phyloP scores from a whole-genome alignment of 2,113 vertebrate species.

The Heterochromis multidens region DNA sequence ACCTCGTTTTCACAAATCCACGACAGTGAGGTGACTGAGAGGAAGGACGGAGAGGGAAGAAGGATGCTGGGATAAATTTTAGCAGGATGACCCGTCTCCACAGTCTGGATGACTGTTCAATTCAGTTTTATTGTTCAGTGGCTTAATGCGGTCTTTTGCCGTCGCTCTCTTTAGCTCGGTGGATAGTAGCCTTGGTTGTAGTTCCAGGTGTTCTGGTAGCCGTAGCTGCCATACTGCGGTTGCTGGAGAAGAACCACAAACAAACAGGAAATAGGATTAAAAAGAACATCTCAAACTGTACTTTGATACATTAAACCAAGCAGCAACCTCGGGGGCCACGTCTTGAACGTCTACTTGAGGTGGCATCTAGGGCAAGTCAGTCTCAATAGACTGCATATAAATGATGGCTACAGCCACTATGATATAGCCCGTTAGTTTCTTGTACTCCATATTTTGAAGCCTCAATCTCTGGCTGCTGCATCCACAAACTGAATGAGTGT shows the following conservation, averaged over 20 bases:
- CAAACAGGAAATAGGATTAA: not conserved
- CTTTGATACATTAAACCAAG: not conserved
- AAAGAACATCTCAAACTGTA: not conserved
- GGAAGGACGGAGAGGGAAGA: constrained; percentile 20
- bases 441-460: fast-evolving
- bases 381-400: not conserved
- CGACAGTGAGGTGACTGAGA: constrained; percentile 11
- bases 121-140: constrained; percentile 33
- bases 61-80: constrained; percentile 10
- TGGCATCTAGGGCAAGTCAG: not conserved
- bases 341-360: not conserved
- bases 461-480: not conserved
- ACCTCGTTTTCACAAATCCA: constrained; percentile 5
- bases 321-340: not conserved
- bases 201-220: constrained; percentile 79
- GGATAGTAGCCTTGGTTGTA: constrained; percentile 81
- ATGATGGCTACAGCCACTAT: not conserved
- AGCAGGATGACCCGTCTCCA: not conserved
- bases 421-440: not conserved
- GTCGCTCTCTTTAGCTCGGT: constrained; percentile 62
- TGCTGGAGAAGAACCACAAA: constrained; percentile 51
- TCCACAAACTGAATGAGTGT: no score
- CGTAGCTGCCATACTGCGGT: constrained; percentile 76
- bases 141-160: not conserved
- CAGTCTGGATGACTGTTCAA: not conserved